phyloP scores from a whole-genome alignment of 2,113 vertebrate species.

The Rhabdornis inornatus region DNA sequence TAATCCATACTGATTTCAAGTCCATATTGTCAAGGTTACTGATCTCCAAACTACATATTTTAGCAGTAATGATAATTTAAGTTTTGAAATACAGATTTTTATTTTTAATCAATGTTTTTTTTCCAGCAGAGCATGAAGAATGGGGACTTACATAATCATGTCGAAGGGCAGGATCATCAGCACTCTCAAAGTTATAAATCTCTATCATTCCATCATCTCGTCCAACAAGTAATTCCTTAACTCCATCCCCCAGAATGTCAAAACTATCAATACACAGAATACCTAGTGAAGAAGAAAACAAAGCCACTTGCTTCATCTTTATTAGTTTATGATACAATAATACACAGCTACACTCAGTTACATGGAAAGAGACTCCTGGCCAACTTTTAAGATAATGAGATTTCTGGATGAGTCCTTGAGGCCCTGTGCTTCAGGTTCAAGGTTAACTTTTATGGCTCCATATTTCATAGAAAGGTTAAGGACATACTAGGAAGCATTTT shows the following conservation, averaged over 20 bases:
- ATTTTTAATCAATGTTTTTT: background rate
- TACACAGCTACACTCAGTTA: background rate
- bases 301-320: background rate
- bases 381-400: background rate
- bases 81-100: background rate
- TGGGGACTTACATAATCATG: conserved; percentile 83
- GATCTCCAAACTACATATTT: background rate
- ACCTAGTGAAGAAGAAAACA: conserved; percentile 71
- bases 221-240: conserved; percentile 90
- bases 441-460: background rate
- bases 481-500: background rate
- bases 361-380: background rate
- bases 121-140: background rate
- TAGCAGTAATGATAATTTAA: background rate
- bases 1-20: background rate
- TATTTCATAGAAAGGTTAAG: background rate
- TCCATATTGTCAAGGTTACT: background rate
- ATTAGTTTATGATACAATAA: background rate
- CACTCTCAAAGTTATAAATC: conserved; percentile 83
- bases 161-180: conserved; percentile 80
- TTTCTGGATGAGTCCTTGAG: background rate
- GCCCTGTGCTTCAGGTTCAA: background rate
- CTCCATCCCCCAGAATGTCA: conserved; percentile 92
- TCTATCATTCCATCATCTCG: conserved; percentile 92
- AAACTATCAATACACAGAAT: conserved; percentile 91